Evolutionary conservation across 2,888 invertebrate species (phyloP), one percentile per base, ranked within the genome.

Genomic region (Protophormia terraenovae): DNA sequence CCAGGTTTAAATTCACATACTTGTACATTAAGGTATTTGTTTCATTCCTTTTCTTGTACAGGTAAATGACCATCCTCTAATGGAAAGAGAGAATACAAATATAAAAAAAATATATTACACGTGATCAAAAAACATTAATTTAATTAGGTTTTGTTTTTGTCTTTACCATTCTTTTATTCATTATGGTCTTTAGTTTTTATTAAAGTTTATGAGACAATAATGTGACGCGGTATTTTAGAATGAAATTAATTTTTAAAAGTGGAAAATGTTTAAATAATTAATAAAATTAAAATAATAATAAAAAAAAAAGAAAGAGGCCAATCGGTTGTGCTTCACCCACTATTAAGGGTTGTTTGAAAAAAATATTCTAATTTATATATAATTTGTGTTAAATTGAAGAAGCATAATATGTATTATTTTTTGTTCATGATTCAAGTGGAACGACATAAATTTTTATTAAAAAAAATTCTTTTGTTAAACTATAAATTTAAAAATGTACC

Each of bases 121-220:
- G 85, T 82, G 85, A 82, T 85, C 82, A 85, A 82, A 67, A 80
- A 75, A 78, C 78, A 66, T 79, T 53, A 76, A 79, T 79, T 85
- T 82, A 82, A 82, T 82, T 85, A 75, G 60, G 60, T 62, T 84
- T 45, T 55, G 55, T 67, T 66, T 62, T 60, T 72, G 32, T 35
- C 24, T 38, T 10, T 32, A n/a, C 24, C 19, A 62, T 45, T 77
- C 27, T 41, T 47, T 27, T 27, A 35, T 66, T 19, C 53, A 53
- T 72, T 55, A 55, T 47, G 50, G 19, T 64, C 22, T 75, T 64
- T 71, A 73, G 19, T 69, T 82, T 78, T 78, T 66, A 75, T 78
- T 82, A 69, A 85, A 79, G 50, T 79, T 79, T 85, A 85, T 75
- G 82, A 79, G 85, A 82, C 82, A 82, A 85, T 85, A 75, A 85